Percentiles rank a stretch among this genome's conserved stretches.
Evolutionary conservation across 2,888 invertebrate genomes (phyloP).

Genomic region (Shargacucullia verbasci): DNA sequence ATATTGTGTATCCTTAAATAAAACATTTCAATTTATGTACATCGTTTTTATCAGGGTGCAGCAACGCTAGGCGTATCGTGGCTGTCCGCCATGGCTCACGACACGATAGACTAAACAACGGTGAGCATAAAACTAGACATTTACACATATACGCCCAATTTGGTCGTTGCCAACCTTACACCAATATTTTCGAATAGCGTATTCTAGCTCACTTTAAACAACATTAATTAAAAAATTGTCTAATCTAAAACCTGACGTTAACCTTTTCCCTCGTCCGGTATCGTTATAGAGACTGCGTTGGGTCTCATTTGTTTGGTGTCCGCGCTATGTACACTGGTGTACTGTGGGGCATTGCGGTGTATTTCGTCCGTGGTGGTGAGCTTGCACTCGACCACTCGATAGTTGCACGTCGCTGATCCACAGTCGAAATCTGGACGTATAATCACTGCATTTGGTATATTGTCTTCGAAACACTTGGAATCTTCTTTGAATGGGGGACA

Average conservation of each 20-base stretch:
- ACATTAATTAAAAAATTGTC: conserved; percentile 64
- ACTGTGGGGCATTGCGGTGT: conserved; percentile 63
- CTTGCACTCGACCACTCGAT: conserved; percentile 85
- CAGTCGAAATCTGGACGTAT: conserved; percentile 81
- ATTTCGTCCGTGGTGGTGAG: conserved; percentile 84
- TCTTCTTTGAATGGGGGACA: conserved; percentile 85
- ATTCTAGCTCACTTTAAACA: conserved; percentile 62
- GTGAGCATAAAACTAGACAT: conserved; percentile 39
- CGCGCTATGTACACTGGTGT: conserved; percentile 65
- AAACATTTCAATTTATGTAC: conserved; percentile 55
- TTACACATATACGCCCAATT: conserved; percentile 57
- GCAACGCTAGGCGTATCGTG: conserved; percentile 51
- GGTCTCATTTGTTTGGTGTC: conserved; percentile 70
- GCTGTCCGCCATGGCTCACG: conserved; percentile 17
- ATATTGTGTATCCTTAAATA: conserved; percentile 45
- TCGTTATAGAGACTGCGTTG: conserved; percentile 89
- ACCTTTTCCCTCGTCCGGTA: conserved; percentile 89
- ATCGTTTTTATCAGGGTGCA: conserved; percentile 40
- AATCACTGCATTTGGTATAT: conserved; percentile 78
- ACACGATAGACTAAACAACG: conserved; percentile 30
- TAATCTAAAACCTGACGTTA: conserved; percentile 65
- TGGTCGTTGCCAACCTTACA: conserved; percentile 55
- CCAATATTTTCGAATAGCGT: conserved; percentile 54
- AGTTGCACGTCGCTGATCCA: conserved; percentile 81
- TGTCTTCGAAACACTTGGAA: conserved; percentile 71